These are phyloP conservation scores for Falco peregrinus DNA, from an alignment of 2,797 vertebrate species.

Conservation along the genomic window DNA sequence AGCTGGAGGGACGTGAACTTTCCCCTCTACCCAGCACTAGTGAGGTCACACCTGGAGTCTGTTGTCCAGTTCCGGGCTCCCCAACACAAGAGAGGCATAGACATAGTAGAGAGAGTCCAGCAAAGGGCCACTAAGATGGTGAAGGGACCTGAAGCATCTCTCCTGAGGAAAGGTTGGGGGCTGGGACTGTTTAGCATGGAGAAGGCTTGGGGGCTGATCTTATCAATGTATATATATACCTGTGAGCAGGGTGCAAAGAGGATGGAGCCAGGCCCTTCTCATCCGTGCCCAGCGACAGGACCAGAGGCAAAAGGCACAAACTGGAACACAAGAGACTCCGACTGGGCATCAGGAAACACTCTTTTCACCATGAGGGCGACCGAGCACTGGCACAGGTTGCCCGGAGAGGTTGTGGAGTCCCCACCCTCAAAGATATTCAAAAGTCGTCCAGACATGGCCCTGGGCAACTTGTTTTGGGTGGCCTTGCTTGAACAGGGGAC, in stretches of 20 bases:
- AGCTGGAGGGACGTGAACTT: no score
- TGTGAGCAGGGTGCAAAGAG: no score
- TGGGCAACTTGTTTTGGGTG: not conserved
- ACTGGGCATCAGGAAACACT: not conserved
- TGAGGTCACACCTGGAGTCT: not conserved
- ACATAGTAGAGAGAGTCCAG: not conserved
- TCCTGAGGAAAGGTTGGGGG: not conserved
- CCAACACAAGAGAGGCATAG: not conserved
- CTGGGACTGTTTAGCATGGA: not conserved
- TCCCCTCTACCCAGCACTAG: no score
- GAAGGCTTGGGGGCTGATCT: no score
- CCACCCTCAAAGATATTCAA: not conserved
- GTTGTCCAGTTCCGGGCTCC: not conserved
- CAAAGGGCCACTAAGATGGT: not conserved
- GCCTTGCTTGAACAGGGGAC: not conserved
- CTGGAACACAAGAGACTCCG: not conserved
- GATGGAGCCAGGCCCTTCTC: no score
- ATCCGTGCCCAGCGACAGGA: not conserved
- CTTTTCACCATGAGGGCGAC: not conserved
- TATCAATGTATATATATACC: no score
- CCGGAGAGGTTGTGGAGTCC: not conserved
- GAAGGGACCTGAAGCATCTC: not conserved
- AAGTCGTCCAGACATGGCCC: fast-evolving
- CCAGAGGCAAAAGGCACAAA: not conserved
- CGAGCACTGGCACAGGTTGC: no score